Percentiles rank a stretch among this genome's conserved stretches.
phyloP scores from a whole-genome alignment of 35 echinoderm and acorn worm species.

The Acanthaster planci region DNA sequence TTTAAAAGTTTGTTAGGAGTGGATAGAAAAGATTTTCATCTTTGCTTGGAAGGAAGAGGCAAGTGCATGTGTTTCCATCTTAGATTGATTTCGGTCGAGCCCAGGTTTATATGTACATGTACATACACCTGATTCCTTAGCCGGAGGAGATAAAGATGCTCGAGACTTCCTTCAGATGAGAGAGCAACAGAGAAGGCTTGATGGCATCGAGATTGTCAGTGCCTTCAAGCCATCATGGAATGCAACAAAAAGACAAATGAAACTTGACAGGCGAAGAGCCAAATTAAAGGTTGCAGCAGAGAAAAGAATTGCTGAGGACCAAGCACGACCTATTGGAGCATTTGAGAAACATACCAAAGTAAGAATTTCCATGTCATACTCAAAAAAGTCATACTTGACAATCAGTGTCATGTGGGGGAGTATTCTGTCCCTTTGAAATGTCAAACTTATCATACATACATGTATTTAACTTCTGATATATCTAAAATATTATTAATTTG shows the following conservation, averaged over 20 bases:
- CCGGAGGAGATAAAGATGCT: constrained; percentile 87
- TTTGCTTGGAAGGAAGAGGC: too few species aligned
- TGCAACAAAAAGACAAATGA: neutral
- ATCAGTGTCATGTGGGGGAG: too few species aligned
- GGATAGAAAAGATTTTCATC: too few species aligned
- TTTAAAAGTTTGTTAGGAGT: too few species aligned
- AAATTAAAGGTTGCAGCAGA: neutral
- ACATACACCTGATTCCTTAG: constrained; percentile 4
- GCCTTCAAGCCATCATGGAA: constrained; percentile 33
- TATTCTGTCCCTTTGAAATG: too few species aligned
- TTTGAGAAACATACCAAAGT: constrained; percentile 95
- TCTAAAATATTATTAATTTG: too few species aligned
- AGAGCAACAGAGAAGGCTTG: constrained; percentile 45
- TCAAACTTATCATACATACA: too few species aligned
- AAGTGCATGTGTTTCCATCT: too few species aligned
- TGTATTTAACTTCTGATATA: too few species aligned
- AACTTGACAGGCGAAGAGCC: neutral
- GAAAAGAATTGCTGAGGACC: neutral
- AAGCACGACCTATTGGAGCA: constrained; percentile 54
- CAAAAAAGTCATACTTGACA: too few species aligned
- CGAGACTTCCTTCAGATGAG: constrained; percentile 77
- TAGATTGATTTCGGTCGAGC: too few species aligned
- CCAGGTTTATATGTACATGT: neutral
- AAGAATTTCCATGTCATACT: neutral
- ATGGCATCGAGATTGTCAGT: constrained; percentile 54